Conservation (phyloP, 1,140 invertebrate genomes). For the Micrasema minimum region DNA sequence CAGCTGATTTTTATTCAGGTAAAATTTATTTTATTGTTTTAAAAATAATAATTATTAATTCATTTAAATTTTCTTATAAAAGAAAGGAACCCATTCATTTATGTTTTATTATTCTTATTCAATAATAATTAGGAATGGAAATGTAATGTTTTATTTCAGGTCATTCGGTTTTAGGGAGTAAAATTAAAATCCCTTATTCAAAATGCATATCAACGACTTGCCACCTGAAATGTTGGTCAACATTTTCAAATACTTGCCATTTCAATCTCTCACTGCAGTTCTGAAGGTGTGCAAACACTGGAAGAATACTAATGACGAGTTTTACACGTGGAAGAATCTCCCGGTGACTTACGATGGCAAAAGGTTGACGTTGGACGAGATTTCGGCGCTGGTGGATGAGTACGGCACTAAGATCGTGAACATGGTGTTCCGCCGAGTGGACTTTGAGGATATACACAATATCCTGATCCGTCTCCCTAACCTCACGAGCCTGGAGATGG, state of each 20-base stretch:
- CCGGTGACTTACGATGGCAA: conserved; percentile 59
- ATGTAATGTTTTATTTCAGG: conserved; percentile 7
- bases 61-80: too few relatives aligned
- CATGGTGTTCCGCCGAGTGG: conserved; percentile 29
- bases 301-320: conserved; percentile 57
- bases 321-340: conserved; percentile 58
- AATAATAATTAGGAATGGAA: too few relatives aligned
- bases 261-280: conserved; percentile 57
- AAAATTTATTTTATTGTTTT: too few relatives aligned
- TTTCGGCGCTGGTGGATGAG: conserved; percentile 7
- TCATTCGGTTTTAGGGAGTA: not conserved
- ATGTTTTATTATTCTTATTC: too few relatives aligned
- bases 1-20: too few relatives aligned
- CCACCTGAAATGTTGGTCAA: conserved; percentile 61
- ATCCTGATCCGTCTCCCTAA: conserved; percentile 8
- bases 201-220: conserved; percentile 56
- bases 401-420: conserved; percentile 28
- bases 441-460: not conserved
- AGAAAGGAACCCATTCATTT: too few relatives aligned
- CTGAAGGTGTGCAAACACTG: conserved; percentile 59
- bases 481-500: conserved; percentile 7
- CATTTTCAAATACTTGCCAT: conserved; percentile 60
- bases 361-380: not conserved
- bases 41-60: too few relatives aligned
- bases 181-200: conserved; percentile 13